Base-by-base conservation (phyloP, 2,888 invertebrate genomes). In the Plagiodera versicolora region DNA sequence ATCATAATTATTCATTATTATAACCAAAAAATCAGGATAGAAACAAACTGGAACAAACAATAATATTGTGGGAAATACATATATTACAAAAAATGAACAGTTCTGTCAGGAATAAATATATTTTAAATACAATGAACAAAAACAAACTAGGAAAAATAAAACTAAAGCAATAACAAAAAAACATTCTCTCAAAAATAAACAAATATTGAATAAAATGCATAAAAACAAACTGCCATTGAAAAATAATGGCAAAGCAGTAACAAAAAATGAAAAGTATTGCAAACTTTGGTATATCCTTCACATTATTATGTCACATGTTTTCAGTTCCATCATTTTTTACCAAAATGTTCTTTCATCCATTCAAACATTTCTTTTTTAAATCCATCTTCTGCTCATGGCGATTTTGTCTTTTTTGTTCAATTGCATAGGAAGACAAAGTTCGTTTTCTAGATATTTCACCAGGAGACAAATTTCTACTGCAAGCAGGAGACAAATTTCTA, bases 281-380 rank as follows among this genome's bases (percentile, higher is more conserved):
- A 24, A 24, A 24, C 3, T 5, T 24, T 32, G 11, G 32, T 10
- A 32, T 11, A 32, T 24, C 24, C 8, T 32, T 32, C 11, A n/a
- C n/a, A n/a, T 32, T 32, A 32, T 32, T 11, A 6, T 10, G 32
- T 32, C 10, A 32, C 10, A 32, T 10, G 32, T 32, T 24, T 24
- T 49, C 28, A 49, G 20, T n/a, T 49, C 28, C 8, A 45, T 49
- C 20, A 49, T 49, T 49, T 49, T 49, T 45, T 45, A 45, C 45
- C 45, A 45, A 45, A 45, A 45, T 45, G 11, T 14, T 45, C 45
- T 19, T 49, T 17, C 49, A 49, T 24, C 49, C 24, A 49, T 18
- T 19, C 14, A 49, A 49, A 49, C 20, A 49, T 49, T 24, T 49
- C 19, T 49, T 18, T 49, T 49, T 49, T n/a, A 24, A 49, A 24